Base-by-base conservation (phyloP, 2,113 vertebrate genomes). In the Tautogolabrus adspersus region DNA sequence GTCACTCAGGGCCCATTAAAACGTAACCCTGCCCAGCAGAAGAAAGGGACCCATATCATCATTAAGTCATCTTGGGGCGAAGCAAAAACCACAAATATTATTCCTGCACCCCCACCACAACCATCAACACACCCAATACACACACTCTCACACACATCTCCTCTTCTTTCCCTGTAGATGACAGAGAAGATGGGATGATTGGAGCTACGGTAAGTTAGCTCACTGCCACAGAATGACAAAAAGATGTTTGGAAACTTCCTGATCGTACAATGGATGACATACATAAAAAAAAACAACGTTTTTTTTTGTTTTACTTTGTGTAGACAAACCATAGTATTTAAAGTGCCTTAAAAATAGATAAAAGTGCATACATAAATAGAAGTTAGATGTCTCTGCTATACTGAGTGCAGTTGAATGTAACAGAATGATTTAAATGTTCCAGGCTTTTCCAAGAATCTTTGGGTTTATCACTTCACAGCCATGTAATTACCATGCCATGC, bases 41-140 rank as follows among this genome's bases (percentile, higher is more conserved):
- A 89, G 86, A 91, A 90, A 90, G 86, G 87, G 83, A 90, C 72
- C 72, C 78, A 75, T 90, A 90, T 92, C 82, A 92, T 91, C 85
- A 92, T 92, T 87, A 91, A 92, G 86, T 89, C 91, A 91, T 88
- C 90, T 90, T 15, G 21, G 81, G 79, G 81, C 30, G 57, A 77
- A 86, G 79, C 51, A 49, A 90, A 91, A 90, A 89, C 73, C 83
- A 23, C 89, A 91, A 89, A 92, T 93, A 92, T 93, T 93, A 92
- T 91, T 92, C 75, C 90, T 89, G 22, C 83, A 66, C 34, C 74
- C 63, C 49, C 18, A 30, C 23, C 54, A 66, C 3, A 34, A 34
- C 71, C 66, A 60, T 10, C 61, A 72, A 42, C 40, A 2, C 40
- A 10, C 47, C 72, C 23, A 57, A 64, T 11, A 72, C 57, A 75